A percentile compares a stretch with the other conserved stretches of the same genome.
Conservation (phyloP, 2,113 vertebrate species). For the Grallaria varia region DNA sequence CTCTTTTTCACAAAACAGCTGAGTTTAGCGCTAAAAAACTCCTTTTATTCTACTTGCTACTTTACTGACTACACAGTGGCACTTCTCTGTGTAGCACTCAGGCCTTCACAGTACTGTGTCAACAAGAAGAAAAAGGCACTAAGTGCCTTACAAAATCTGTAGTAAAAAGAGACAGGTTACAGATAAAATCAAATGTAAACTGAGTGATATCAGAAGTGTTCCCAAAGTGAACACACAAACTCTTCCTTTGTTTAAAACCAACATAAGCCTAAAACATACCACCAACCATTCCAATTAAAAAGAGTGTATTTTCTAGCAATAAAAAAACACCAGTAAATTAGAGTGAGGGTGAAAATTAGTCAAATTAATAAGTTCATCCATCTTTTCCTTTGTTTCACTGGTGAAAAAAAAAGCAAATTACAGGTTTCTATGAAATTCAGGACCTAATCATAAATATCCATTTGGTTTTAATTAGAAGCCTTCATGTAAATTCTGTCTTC, state of each 20-base stretch:
- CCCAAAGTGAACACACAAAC: background rate
- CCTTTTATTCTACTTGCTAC: background rate
- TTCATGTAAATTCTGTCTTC: background rate
- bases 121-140: background rate
- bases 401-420: background rate
- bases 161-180: background rate
- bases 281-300: background rate
- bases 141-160: background rate
- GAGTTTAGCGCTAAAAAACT: background rate
- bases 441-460: constrained; percentile 9
- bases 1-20: background rate
- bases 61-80: background rate
- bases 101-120: background rate
- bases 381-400: background rate
- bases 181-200: background rate
- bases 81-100: background rate
- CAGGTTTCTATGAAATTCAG: background rate
- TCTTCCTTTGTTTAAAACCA: background rate
- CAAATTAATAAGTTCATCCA: background rate
- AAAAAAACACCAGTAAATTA: background rate
- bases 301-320: background rate
- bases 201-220: background rate
- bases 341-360: background rate
- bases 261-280: background rate
- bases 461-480: constrained; percentile 22